Percentiles rank a stretch among this genome's conserved stretches.
Conservation (phyloP, 2,797 vertebrate genomes). For the Ctenosaura bakeri region DNA sequence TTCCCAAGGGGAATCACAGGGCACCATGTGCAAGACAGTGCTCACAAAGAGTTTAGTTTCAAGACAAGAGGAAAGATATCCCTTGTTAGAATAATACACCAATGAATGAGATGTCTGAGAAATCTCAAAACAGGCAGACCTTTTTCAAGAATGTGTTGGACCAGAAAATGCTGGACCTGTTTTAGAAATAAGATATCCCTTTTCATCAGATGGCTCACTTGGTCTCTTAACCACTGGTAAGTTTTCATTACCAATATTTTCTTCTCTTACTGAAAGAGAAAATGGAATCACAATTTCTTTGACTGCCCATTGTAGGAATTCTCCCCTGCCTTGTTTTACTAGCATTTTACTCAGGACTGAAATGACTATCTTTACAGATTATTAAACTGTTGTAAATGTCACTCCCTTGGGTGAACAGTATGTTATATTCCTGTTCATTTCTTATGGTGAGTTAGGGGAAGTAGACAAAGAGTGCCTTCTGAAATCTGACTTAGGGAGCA, state of each 20-base stretch:
- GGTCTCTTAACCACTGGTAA: background rate
- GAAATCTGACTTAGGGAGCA: background rate
- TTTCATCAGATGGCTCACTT: background rate
- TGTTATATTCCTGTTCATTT: conserved; percentile 3
- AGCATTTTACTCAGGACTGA: background rate
- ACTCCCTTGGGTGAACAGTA: background rate
- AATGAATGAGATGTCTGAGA: background rate
- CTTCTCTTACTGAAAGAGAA: conserved; percentile 17
- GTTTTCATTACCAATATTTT: background rate
- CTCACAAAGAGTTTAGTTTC: background rate
- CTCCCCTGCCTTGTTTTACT: background rate
- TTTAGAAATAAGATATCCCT: background rate
- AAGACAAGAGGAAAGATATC: background rate
- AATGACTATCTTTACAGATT: background rate
- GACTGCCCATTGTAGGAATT: background rate
- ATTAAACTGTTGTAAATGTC: conserved; percentile 7
- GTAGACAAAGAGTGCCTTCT: background rate
- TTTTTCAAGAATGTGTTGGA: background rate
- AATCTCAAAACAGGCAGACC: background rate
- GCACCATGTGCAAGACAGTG: too few relatives aligned
- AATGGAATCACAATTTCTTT: background rate
- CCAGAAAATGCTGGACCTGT: background rate
- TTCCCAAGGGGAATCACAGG: background rate
- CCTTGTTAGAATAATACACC: background rate
- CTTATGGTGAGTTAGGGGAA: background rate